Percentiles rank a stretch among this genome's conserved stretches.
Conservation (phyloP, 2,797 vertebrate genomes). For the Nyctibius grandis region DNA sequence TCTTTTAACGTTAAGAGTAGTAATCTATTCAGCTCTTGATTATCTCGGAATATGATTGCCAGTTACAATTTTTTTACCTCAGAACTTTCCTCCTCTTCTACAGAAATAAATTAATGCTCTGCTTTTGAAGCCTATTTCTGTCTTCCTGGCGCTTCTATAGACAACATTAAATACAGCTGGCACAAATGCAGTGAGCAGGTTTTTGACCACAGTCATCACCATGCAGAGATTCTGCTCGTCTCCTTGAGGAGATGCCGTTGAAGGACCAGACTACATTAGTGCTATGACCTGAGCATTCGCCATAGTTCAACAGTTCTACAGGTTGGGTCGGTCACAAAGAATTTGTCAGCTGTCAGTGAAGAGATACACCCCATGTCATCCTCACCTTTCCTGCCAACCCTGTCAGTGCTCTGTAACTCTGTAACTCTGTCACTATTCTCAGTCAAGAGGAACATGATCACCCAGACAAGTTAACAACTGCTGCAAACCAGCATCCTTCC, state of each 20-base stretch:
- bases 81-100: not conserved
- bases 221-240: not conserved
- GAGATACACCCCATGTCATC: fast-evolving
- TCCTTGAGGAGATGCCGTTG: not conserved
- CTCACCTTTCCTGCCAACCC: not conserved
- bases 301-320: not conserved
- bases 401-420: not conserved
- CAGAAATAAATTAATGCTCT: not conserved
- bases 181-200: not conserved
- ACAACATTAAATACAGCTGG: not conserved
- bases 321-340: not conserved
- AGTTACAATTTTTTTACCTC: not conserved
- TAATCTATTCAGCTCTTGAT: not conserved
- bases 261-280: not conserved
- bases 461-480: not conserved
- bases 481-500: not conserved
- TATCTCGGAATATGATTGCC: not conserved
- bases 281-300: not conserved
- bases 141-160: not conserved
- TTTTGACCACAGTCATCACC: not conserved
- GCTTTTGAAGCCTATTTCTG: not conserved
- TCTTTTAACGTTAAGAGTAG: not conserved
- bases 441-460: not conserved
- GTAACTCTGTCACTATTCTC: not conserved
- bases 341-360: not conserved